Evolutionary conservation across 1,140 invertebrate species (phyloP), one percentile per base, ranked within the genome.

Genomic region (Aphelenchoides fujianensis): DNA sequence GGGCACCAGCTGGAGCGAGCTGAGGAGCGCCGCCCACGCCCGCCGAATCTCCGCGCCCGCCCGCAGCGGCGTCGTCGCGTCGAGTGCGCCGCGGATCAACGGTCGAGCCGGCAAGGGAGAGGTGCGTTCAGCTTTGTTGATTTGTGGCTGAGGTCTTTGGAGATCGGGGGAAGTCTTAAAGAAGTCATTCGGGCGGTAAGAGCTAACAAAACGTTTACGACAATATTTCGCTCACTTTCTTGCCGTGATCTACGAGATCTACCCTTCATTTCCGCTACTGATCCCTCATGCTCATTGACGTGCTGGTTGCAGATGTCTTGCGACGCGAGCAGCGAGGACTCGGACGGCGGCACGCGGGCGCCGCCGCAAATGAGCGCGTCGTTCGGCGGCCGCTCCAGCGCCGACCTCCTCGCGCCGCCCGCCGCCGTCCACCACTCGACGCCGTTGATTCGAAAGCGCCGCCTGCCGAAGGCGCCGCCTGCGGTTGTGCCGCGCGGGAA

Each of bases 231-330:
- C n/a, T n/a, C 31, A 12, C 31, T 66, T 32, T 35, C 41, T 23
- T 48, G n/a, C n/a, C n/a, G n/a, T n/a, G n/a, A n/a, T n/a, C n/a
- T n/a, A n/a, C n/a, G n/a, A n/a, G n/a, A n/a, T n/a, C n/a, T n/a
- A n/a, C n/a, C n/a, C n/a, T n/a, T n/a, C n/a, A n/a, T n/a, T n/a
- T n/a, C n/a, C n/a, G n/a, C n/a, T n/a, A n/a, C n/a, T n/a, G n/a
- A n/a, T n/a, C n/a, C n/a, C n/a, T n/a, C n/a, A n/a, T n/a, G n/a
- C n/a, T n/a, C n/a, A n/a, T n/a, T n/a, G n/a, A n/a, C n/a, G n/a
- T n/a, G n/a, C n/a, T n/a, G n/a, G n/a, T n/a, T n/a, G n/a, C n/a
- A 66, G 63, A 66, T 55, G 63, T 66, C 63, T 32, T 66, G 63
- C 7, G 63, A 66, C 31, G 63, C 63, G 2, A 66, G 63, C 31